Conservation (phyloP, 92 coral and sea anemone genomes). For the Desmophyllum pertusum region DNA sequence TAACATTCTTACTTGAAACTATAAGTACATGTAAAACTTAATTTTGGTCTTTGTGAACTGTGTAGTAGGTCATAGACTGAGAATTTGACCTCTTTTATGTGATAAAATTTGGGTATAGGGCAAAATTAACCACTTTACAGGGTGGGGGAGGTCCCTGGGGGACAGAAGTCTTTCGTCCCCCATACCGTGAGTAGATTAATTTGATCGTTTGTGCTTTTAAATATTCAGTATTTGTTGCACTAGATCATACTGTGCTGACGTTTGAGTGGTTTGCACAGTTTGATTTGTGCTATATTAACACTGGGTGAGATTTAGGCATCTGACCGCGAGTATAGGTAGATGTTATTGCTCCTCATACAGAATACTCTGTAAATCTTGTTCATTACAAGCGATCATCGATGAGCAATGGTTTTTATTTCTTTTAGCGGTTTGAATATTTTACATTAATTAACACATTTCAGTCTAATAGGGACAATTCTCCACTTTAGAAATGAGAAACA, state of each 20-base stretch:
- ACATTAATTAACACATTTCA: too few relatives aligned
- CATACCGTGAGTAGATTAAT: neutral
- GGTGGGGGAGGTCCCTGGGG: too few relatives aligned
- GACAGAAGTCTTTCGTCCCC: neutral
- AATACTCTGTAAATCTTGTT: too few relatives aligned
- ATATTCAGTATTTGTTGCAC: too few relatives aligned
- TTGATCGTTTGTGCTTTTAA: too few relatives aligned
- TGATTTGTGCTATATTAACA: conserved; percentile 49
- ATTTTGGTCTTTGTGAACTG: neutral
- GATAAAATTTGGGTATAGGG: neutral
- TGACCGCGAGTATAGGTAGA: conserved; percentile 32
- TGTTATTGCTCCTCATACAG: conserved; percentile 71
- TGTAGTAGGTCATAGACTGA: neutral
- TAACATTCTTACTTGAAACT: neutral
- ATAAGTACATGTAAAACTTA: neutral
- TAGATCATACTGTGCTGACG: conserved; percentile 61
- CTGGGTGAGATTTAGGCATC: conserved; percentile 75
- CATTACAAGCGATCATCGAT: too few relatives aligned
- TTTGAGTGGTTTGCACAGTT: conserved; percentile 11
- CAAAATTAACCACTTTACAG: neutral
- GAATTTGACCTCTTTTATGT: neutral
- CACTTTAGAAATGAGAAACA: too few relatives aligned
- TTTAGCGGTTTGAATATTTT: too few relatives aligned
- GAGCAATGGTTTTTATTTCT: too few relatives aligned
- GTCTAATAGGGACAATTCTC: too few relatives aligned